Percentiles rank a stretch among this genome's conserved stretches.
Evolutionary conservation across 2,113 vertebrate species (phyloP).

Genomic region (Candoia aspera): DNA sequence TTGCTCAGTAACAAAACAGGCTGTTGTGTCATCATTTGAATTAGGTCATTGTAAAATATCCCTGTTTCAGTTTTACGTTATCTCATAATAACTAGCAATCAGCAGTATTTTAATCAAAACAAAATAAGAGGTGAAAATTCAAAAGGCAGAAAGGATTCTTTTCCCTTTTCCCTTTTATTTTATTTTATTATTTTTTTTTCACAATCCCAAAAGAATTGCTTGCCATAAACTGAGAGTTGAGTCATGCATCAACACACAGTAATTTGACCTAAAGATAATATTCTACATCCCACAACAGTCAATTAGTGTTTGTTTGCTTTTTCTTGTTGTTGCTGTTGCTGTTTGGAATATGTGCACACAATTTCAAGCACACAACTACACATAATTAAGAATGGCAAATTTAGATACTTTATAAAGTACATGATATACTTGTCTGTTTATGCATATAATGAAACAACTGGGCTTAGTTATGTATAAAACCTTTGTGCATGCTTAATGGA

Average conservation of each 20-base stretch:
- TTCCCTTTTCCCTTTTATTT: neutral
- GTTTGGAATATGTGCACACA: neutral
- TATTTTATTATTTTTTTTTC: neutral
- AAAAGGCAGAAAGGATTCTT: slow-evolving; percentile 32
- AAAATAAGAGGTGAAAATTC: slow-evolving; percentile 61
- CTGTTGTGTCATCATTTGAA: slow-evolving; percentile 23
- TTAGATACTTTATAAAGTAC: slow-evolving; percentile 51
- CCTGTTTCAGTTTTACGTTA: slow-evolving; percentile 62
- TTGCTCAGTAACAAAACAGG: slow-evolving; percentile 43
- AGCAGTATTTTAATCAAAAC: slow-evolving; percentile 66
- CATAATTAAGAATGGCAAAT: slow-evolving; percentile 60
- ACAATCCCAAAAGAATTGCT: slow-evolving; percentile 55
- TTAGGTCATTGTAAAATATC: slow-evolving; percentile 60
- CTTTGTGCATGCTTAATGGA: neutral
- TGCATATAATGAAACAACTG: slow-evolving; percentile 48
- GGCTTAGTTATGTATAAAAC: neutral
- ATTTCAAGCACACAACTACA: slow-evolving; percentile 57
- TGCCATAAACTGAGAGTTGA: slow-evolving; percentile 64
- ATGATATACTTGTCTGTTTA: slow-evolving; percentile 41
- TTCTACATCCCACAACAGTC: slow-evolving; percentile 47
- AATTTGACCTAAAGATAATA: slow-evolving; percentile 71
- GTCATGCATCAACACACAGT: slow-evolving; percentile 63
- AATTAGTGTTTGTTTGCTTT: slow-evolving; percentile 32
- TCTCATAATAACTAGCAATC: slow-evolving; percentile 59
- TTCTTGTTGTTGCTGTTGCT: neutral